Conservation (phyloP, 2,113 vertebrate species). For the Malurus melanocephalus region DNA sequence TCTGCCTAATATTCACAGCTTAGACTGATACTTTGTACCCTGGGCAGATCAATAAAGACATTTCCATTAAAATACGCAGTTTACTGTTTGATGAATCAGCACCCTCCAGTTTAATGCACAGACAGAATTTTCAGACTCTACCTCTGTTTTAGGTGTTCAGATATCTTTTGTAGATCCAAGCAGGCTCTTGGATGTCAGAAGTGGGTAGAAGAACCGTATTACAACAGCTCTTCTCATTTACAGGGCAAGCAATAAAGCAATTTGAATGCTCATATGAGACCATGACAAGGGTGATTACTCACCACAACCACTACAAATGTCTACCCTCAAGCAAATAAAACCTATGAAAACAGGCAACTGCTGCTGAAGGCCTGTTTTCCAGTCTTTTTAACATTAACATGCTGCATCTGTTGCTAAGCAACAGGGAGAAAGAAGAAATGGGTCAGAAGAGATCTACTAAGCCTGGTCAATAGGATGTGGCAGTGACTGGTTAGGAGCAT, state of each 20-base stretch:
- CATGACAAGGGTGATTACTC: conserved; percentile 36
- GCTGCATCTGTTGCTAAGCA: conserved; percentile 62
- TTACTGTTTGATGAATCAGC: neutral
- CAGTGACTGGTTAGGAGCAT: neutral
- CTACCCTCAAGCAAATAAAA: conserved; percentile 27
- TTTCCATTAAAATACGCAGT: neutral
- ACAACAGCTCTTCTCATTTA: conserved; percentile 10
- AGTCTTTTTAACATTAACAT: conserved; percentile 33
- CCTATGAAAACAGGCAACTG: conserved; percentile 1
- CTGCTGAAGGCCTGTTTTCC: conserved; percentile 20
- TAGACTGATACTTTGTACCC: neutral
- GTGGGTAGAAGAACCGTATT: neutral
- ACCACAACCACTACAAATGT: conserved; percentile 18
- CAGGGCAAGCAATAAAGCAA: neutral
- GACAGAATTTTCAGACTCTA: neutral
- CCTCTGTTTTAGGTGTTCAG: neutral
- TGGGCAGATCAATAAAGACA: neutral
- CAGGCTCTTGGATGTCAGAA: neutral
- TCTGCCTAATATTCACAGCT: neutral
- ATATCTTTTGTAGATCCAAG: neutral
- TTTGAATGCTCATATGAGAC: conserved; percentile 23
- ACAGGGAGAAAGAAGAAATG: conserved; percentile 50
- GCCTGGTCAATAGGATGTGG: conserved; percentile 18
- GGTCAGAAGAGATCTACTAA: conserved; percentile 45
- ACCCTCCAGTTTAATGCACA: neutral